Base-by-base conservation (phyloP, 2,888 invertebrate species). In the Malthinus flaveolus region DNA sequence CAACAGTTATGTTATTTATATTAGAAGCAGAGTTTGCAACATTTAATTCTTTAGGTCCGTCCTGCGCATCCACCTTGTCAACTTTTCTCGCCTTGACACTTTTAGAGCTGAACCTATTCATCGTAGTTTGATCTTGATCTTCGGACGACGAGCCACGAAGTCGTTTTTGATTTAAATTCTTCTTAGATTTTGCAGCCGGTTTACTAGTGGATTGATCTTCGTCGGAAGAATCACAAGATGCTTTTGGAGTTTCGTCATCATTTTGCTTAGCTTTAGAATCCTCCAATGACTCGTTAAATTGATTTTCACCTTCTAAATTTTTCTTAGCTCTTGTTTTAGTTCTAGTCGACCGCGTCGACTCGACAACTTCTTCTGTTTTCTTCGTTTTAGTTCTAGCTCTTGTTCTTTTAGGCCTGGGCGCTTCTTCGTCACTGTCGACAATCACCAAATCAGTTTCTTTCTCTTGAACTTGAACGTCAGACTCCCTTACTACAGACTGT, bases 401-500 rank as follows among this genome's bases (percentile, higher is more conserved):
- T 49, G 13, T 39, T 58, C 62, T 54, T 63, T 49, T 42, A 42
- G 33, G n/a, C 7, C 7, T 49, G 7, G 65, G 62, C n/a, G 49
- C 49, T 31, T 69, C 68, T 39, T 66, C 68, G 3, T 69, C 68
- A n/a, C 64, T 42, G 23, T 42, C 63, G 12, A 71, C 71, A 6
- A 54, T 56, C 35, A 73, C 58, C 46, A 62, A 65, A 9, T 73
- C 62, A 8, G 64, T 62, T 10, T 69, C 58, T 7, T 64, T 52
- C 36, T 68, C 64, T 61, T 70, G 66, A 36, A 75, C 42, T 11
- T 72, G 58, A 3, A 74, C 66, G 60, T 73, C 74, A 0, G 74
- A 74, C 47, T 66, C 64, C 8, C 65, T 39, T 1, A 23, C 15
- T 7, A 12, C 6, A 6, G 13, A 23, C 6, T 4, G 1, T 15